Evolutionary conservation across 2,113 vertebrate species (phyloP).

Genomic region (Gallinago media): DNA sequence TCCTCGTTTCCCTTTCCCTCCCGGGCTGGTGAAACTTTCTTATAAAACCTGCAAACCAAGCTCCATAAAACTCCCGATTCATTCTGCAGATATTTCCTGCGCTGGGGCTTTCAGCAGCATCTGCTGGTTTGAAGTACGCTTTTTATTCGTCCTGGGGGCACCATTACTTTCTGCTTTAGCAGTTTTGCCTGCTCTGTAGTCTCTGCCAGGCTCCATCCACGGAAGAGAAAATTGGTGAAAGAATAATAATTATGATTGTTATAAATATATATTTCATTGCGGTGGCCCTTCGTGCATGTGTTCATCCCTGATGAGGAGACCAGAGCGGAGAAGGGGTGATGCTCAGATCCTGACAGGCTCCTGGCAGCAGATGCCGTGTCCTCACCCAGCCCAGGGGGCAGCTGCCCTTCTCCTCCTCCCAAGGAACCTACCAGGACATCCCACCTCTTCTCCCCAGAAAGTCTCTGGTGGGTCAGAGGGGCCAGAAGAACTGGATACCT

Average conservation of each 20-base stretch:
- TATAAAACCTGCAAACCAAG: conserved; percentile 67
- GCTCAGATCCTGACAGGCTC: neutral
- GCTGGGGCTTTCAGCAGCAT: conserved; percentile 79
- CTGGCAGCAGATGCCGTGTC: neutral
- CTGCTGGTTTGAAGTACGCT: conserved; percentile 82
- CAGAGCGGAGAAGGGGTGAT: conserved; percentile 28
- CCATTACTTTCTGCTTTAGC: conserved; percentile 79
- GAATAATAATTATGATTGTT: conserved; percentile 81
- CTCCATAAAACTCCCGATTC: conserved; percentile 74
- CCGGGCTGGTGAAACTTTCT: conserved; percentile 59
- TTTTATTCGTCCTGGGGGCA: conserved; percentile 81
- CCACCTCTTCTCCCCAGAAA: rapidly evolving
- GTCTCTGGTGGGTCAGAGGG: neutral
- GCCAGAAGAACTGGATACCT: neutral
- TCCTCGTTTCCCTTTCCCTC: neutral
- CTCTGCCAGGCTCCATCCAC: conserved; percentile 73
- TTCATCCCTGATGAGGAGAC: conserved; percentile 66
- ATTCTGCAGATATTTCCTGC: conserved; percentile 83
- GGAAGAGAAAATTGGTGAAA: conserved; percentile 81
- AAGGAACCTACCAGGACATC: neutral
- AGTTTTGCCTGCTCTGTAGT: conserved; percentile 78
- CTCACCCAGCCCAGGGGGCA: neutral
- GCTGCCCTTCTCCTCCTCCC: neutral
- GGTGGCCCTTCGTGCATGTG: conserved; percentile 26
- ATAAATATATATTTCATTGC: conserved; percentile 78